A percentile compares a stretch with the other conserved stretches of the same genome.
phyloP scores from a whole-genome alignment of 2,797 vertebrate species.

The Sebastes minor region DNA sequence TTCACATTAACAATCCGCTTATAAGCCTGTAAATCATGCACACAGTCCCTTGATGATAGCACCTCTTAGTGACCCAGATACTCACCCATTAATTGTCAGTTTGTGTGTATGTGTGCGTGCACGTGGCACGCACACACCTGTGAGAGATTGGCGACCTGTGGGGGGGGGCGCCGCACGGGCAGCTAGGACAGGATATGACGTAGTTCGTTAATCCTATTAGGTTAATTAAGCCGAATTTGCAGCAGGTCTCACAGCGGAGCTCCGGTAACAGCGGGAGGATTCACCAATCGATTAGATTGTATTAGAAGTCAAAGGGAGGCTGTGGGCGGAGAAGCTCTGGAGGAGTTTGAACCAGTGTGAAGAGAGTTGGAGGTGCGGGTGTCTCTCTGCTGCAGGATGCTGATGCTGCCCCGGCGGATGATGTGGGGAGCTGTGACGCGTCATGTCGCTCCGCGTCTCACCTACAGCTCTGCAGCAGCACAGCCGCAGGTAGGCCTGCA shows the following conservation, averaged over 20 bases:
- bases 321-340: neutral
- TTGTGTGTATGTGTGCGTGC: neutral
- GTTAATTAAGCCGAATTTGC: constrained; percentile 40
- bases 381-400: constrained; percentile 52
- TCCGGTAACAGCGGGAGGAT: neutral
- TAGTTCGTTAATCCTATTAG: constrained; percentile 56
- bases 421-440: constrained; percentile 25
- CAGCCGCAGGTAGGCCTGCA: constrained; percentile 58
- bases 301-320: neutral
- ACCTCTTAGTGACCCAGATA: neutral
- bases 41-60: neutral
- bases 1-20: neutral
- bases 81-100: neutral
- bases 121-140: neutral
- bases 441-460: constrained; percentile 34
- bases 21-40: neutral
- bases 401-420: constrained; percentile 59
- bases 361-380: neutral
- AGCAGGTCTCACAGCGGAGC: neutral
- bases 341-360: neutral
- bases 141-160: neutral
- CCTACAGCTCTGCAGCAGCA: constrained; percentile 59
- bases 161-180: neutral
- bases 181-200: constrained; percentile 52
- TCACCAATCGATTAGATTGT: neutral